Evolutionary conservation across 1,140 invertebrate genomes (phyloP), one percentile per base, ranked within the genome.

Genomic region (Apis cerana): DNA sequence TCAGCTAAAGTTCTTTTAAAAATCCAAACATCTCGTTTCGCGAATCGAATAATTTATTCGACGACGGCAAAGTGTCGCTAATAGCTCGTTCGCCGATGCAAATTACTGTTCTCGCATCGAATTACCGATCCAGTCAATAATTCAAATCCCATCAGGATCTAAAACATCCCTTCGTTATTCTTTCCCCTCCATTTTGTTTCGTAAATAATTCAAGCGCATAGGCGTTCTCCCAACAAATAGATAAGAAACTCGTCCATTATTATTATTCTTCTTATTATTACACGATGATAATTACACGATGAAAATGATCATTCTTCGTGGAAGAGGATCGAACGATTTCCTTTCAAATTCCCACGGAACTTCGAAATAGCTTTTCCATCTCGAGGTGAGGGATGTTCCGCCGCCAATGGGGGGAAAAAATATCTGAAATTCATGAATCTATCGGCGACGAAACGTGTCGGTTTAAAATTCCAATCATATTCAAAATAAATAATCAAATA

Each of bases 401-500:
- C 48, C 70, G 61, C 61, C 79, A 65, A 56, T 80, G 69, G 43
- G 11, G 11, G 5, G 33, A 43, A 43, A 54, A 17, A 21, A 52
- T 80, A 80, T 80, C 64, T 80, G 70, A 80, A 80, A 75, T 80
- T 80, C 79, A 80, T 80, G 79, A 80, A 80, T 80, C 79, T 43
- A 65, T 80, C 79, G 79, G 58, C 50, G n/a, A 71, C 69, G 78
- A 23, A 17, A 65, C 70, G 59, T 52, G 50, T 13, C 79, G 70
- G 61, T 75, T 80, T 80, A 75, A 80, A 80, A 80, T 80, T 80
- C 79, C 79, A 56, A 80, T 80, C 70, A 80, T 80, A 80, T 80
- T 80, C 79, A 80, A 80, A 80, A 80, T 80, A 80, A 80, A 80
- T 80, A 80, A 75, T 80, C 59, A 75, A 80, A 80, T 80, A 80